phyloP scores from a whole-genome alignment of 2,888 invertebrate genomes.

The Anoncus sp. region DNA sequence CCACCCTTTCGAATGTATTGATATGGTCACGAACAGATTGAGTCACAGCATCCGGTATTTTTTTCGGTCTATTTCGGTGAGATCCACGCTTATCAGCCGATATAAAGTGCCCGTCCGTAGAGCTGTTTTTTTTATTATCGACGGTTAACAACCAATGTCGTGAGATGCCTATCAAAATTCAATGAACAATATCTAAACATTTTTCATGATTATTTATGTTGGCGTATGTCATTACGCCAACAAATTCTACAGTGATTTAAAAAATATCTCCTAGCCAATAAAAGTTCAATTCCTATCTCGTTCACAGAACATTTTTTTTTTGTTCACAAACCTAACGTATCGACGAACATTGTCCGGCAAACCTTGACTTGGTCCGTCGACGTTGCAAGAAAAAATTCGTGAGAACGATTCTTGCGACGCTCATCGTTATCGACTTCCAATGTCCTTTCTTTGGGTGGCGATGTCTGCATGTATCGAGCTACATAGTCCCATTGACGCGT shows the following conservation, averaged over 20 bases:
- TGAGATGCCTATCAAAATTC: constrained; percentile 14
- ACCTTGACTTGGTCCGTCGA: constrained; percentile 21
- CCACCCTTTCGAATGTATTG: constrained; percentile 38
- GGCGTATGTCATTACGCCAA: background rate
- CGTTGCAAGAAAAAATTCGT: constrained; percentile 2
- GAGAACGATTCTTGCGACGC: background rate
- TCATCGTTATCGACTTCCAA: background rate
- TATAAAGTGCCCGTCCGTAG: constrained; percentile 10
- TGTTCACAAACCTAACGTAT: constrained; percentile 17
- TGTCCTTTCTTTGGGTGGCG: background rate
- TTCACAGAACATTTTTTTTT: constrained; percentile 5
- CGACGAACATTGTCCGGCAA: constrained; percentile 16
- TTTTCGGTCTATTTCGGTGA: constrained; percentile 11
- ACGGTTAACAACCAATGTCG: constrained; percentile 14
- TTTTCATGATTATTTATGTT: constrained; percentile 10
- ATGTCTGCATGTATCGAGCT: constrained; percentile 17
- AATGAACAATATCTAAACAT: constrained; percentile 1
- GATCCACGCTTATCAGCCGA: constrained; percentile 15
- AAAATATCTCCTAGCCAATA: constrained; percentile 13
- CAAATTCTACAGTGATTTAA: too few species aligned
- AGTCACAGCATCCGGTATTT: constrained; percentile 19
- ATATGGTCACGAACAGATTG: constrained; percentile 32
- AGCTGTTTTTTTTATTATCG: constrained; percentile 1
- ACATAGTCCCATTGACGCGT: constrained; percentile 17
- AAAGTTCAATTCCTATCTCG: constrained; percentile 8